Conservation (phyloP, 2,797 vertebrate genomes). For the Neosalanx taihuensis region DNA sequence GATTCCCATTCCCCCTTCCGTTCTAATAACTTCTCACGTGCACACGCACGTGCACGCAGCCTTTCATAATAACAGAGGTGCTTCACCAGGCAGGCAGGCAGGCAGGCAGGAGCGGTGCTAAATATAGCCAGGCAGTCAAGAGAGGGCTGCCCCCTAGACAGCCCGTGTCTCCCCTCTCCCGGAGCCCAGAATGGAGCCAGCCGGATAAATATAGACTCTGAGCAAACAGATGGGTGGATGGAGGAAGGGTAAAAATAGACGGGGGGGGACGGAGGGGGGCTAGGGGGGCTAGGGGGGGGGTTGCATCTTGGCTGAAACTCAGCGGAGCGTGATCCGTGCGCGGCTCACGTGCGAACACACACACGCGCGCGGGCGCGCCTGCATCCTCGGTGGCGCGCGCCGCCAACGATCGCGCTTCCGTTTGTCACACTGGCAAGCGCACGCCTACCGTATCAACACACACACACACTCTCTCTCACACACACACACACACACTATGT, state of each 20-base stretch:
- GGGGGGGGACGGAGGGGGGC: background rate
- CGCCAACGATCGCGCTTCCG: too few relatives aligned
- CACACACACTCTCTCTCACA: background rate
- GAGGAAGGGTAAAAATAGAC: background rate
- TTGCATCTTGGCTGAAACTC: background rate
- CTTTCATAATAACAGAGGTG: slow-evolving; percentile 11
- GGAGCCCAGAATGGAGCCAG: slow-evolving; percentile 60
- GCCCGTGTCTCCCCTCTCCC: slow-evolving; percentile 39
- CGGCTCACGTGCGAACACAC: slow-evolving; percentile 15
- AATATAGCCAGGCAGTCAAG: slow-evolving; percentile 61
- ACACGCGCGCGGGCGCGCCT: background rate
- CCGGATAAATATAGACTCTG: slow-evolving; percentile 64
- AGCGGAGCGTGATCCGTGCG: slow-evolving; percentile 33
- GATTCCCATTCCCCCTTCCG: too few relatives aligned
- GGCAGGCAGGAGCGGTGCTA: slow-evolving; percentile 44
- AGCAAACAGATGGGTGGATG: slow-evolving; percentile 53
- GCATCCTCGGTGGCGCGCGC: background rate
- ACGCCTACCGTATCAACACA: background rate
- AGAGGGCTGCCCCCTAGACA: slow-evolving; percentile 33
- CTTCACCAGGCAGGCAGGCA: slow-evolving; percentile 29
- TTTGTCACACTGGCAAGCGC: background rate
- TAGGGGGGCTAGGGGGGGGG: background rate
- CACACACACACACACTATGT: background rate
- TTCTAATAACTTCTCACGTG: too few relatives aligned
- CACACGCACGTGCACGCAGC: background rate